These are phyloP conservation scores for Kryphioiulus occultus DNA, from an alignment of 2,888 invertebrate species.

Conservation along the genomic window DNA sequence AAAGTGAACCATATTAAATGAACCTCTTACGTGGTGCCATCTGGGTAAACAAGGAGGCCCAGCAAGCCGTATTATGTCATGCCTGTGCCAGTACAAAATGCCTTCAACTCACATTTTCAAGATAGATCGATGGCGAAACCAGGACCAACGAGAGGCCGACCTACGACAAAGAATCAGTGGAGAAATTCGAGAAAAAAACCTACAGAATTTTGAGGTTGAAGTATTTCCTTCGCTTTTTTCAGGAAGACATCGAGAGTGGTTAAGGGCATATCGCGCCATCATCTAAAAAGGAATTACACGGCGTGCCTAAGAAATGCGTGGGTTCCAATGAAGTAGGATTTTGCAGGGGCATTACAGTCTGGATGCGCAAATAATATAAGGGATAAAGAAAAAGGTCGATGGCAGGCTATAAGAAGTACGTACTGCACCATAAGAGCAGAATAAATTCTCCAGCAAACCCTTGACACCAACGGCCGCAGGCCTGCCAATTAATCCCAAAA, in stretches of 20 bases:
- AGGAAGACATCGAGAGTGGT: not conserved
- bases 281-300: slow-evolving; percentile 7
- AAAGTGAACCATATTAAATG: slow-evolving; percentile 23
- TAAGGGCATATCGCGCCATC: not conserved
- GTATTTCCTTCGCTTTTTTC: not conserved
- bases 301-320: not conserved
- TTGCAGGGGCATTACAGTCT: not conserved
- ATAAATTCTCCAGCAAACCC: too few species aligned
- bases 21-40: slow-evolving; percentile 23
- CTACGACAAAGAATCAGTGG: not conserved
- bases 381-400: not conserved
- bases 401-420: too few species aligned
- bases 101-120: not conserved
- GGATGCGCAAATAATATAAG: not conserved
- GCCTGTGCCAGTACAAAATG: not conserved
- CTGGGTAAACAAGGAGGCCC: slow-evolving; percentile 8
- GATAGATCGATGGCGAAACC: not conserved
- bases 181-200: not conserved
- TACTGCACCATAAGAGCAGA: too few species aligned
- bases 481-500: too few species aligned
- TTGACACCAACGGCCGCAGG: too few species aligned
- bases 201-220: not conserved
- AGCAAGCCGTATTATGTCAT: not conserved
- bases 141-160: not conserved
- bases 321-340: not conserved